phyloP scores from a whole-genome alignment of 2,113 vertebrate species.

The Seriola dumerili region DNA sequence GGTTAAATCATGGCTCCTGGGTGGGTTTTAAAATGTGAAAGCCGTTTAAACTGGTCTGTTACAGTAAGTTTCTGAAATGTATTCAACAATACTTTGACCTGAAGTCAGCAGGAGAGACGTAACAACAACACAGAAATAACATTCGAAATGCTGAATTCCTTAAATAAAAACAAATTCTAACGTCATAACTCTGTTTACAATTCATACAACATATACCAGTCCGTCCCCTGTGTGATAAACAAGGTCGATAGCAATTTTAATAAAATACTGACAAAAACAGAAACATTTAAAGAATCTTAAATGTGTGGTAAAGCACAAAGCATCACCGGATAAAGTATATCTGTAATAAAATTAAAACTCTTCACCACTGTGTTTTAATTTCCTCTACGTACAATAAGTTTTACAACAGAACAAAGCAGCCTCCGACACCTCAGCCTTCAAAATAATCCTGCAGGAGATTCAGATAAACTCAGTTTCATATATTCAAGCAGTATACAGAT shows the following conservation, averaged over 20 bases:
- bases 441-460: slow-evolving; percentile 24
- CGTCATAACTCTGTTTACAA: slow-evolving; percentile 42
- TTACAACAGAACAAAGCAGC: slow-evolving; percentile 42
- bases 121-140: slow-evolving; percentile 63
- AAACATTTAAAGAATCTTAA: slow-evolving; percentile 23
- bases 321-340: slow-evolving; percentile 50
- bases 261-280: slow-evolving; percentile 60
- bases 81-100: slow-evolving; percentile 17
- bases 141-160: slow-evolving; percentile 71
- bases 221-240: slow-evolving; percentile 39
- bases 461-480: slow-evolving; percentile 4
- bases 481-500: slow-evolving; percentile 59
- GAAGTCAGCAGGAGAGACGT: slow-evolving; percentile 27
- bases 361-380: slow-evolving; percentile 21
- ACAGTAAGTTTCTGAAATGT: neutral
- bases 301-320: slow-evolving; percentile 50
- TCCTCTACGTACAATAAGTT: slow-evolving; percentile 38
- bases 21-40: neutral
- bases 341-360: slow-evolving; percentile 54
- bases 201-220: slow-evolving; percentile 46
- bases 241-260: slow-evolving; percentile 40
- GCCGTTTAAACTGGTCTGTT: neutral
- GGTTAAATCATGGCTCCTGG: neutral
- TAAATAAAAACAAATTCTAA: slow-evolving; percentile 41
- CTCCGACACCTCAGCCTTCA: slow-evolving; percentile 12